Percentiles rank a stretch among this genome's conserved stretches.
phyloP scores from a whole-genome alignment of 2,888 invertebrate genomes.

The Hydraecia micacea region DNA sequence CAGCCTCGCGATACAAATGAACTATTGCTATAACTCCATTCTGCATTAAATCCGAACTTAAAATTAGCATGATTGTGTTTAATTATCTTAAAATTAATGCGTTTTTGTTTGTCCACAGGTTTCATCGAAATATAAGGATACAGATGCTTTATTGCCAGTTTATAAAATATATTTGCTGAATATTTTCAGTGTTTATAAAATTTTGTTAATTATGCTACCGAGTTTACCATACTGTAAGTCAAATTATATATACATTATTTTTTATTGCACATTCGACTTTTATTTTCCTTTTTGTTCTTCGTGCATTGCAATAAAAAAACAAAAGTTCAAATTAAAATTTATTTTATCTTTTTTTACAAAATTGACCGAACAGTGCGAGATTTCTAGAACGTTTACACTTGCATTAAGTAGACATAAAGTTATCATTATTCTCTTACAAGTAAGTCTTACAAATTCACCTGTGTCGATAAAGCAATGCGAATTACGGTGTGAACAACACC shows the following conservation, averaged over 20 bases:
- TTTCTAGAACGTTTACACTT: conserved; percentile 91
- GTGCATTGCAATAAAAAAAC: conserved; percentile 66
- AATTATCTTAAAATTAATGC: conserved; percentile 29
- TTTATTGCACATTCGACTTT: conserved; percentile 85
- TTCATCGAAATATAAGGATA: conserved; percentile 78
- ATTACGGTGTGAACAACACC: conserved; percentile 77
- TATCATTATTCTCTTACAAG: conserved; percentile 89
- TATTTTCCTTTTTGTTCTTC: conserved; percentile 63
- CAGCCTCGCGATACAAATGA: not conserved
- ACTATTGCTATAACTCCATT: conserved; percentile 1
- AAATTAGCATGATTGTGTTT: not conserved
- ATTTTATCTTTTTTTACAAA: conserved; percentile 89
- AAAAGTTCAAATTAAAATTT: conserved; percentile 86
- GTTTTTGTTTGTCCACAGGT: conserved; percentile 78
- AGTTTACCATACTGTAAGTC: conserved; percentile 89
- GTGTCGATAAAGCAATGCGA: conserved; percentile 87
- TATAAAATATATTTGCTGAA: conserved; percentile 88
- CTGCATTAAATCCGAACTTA: not conserved
- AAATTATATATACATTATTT: conserved; percentile 89
- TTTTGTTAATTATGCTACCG: conserved; percentile 89
- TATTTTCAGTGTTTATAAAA: conserved; percentile 89
- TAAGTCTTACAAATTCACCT: conserved; percentile 89
- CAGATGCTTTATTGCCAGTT: conserved; percentile 89
- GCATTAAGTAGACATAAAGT: conserved; percentile 90
- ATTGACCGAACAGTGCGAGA: conserved; percentile 91